phyloP scores from a whole-genome alignment of 2,797 vertebrate species.

The Margarornis squamiger region DNA sequence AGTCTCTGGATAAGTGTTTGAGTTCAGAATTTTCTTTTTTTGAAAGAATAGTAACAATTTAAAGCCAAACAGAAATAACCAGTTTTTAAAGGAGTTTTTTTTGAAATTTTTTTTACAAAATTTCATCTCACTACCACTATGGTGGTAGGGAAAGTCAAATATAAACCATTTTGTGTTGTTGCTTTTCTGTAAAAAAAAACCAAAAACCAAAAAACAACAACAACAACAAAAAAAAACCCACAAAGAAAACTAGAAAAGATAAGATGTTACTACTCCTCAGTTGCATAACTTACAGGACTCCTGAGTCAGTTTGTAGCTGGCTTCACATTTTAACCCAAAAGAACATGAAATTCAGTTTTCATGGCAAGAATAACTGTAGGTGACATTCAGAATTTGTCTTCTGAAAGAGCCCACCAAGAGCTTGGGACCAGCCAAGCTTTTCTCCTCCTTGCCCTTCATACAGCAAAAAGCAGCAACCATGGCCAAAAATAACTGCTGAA shows the following conservation, averaged over 20 bases:
- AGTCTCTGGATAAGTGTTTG: neutral
- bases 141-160: neutral
- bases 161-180: neutral
- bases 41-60: neutral
- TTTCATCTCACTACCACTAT: neutral
- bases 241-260: neutral
- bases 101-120: neutral
- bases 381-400: neutral
- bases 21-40: neutral
- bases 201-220: accelerated
- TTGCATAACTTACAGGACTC: neutral
- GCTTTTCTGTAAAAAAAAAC: neutral
- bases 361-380: neutral
- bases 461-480: neutral
- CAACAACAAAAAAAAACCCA: too few species aligned
- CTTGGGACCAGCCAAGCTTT: neutral
- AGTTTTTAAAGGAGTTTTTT: neutral
- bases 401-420: neutral
- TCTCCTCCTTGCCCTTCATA: neutral
- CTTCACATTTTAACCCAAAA: neutral
- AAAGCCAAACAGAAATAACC: neutral
- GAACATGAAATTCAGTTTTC: neutral
- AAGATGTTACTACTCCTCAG: neutral
- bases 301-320: neutral
- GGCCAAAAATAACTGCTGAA: neutral